These are phyloP conservation scores for Steinernema scapterisci DNA, from an alignment of 2,888 invertebrate species.

Conservation along the genomic window DNA sequence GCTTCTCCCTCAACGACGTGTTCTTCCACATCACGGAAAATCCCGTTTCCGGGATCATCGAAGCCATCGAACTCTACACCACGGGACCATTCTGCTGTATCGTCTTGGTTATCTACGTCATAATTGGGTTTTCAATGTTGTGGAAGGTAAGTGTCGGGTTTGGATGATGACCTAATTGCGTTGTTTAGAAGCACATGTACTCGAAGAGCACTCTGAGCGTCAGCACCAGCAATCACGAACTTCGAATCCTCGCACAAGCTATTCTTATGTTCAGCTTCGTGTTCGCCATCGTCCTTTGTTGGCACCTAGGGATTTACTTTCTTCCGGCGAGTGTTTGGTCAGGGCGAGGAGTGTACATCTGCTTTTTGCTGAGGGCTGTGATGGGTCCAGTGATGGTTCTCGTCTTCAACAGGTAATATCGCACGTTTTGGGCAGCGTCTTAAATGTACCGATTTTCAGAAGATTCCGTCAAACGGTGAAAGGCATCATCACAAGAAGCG, in stretches of 20 bases:
- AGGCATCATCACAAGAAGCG: background rate
- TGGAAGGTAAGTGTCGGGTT: background rate
- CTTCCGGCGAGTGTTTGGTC: conserved; percentile 5
- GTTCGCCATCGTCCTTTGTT: background rate
- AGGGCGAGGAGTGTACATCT: background rate
- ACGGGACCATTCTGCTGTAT: background rate
- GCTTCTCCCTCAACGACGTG: conserved; percentile 14
- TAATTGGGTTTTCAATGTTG: background rate
- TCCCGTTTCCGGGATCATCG: background rate
- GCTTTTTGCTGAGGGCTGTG: background rate
- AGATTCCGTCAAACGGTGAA: background rate
- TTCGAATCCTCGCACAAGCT: conserved; percentile 8
- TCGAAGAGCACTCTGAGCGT: background rate
- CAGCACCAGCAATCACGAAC: background rate
- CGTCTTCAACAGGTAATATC: conserved; percentile 7
- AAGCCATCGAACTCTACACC: conserved; percentile 2
- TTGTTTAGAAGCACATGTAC: background rate
- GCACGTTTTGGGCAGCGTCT: no score
- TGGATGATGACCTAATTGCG: background rate
- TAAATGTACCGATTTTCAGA: background rate
- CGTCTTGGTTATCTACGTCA: conserved; percentile 2
- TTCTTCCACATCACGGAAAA: conserved; percentile 4
- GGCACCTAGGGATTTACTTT: conserved; percentile 2
- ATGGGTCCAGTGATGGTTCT: background rate
- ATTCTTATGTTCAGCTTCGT: conserved; percentile 14